Base-by-base conservation (phyloP, 2,888 invertebrate species). In the Laspeyria flexula region DNA sequence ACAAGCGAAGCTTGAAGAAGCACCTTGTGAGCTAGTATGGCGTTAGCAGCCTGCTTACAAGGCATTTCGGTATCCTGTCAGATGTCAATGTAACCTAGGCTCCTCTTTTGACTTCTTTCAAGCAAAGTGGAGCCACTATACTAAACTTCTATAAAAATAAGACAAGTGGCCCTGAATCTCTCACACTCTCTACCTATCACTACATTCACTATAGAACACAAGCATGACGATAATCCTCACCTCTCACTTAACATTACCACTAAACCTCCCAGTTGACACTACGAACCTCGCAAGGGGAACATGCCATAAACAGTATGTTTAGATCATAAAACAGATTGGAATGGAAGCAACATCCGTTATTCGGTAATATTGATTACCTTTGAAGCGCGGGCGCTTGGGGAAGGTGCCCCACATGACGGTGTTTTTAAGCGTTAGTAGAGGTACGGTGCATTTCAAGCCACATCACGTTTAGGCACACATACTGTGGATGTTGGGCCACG, bases 361-460 rank as follows among this genome's bases (percentile, higher is more conserved):
- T 3, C 9, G 1, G n/a, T 30, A 30, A 47, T 47, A 41, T 41
- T 35, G 34, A 47, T 35, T 34, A 21, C 35, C 7, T 12, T 12
- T 6, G 10, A 45, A 50, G 39, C 35, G 23, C n/a, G 35, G 34
- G 40, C 42, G 52, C 47, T 39, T 25, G 31, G 38, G 23, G 39
- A 38, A 53, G 48, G n/a, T n/a, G n/a, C n/a, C n/a, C n/a, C n/a
- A n/a, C 40, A 31, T 18, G 46, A 48, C 16, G 25, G 45, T 49
- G 42, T 33, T 65, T 60, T 59, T 67, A 37, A 43, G 27, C 34
- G 18, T 27, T 11, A 45, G 27, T 38, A 23, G 40, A 50, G 51
- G 52, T 56, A 49, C 48, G 50, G 60, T 48, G 44, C 56, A 46
- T 60, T 65, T 64, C 49, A 51, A 48, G 35, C 64, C 52, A 56